These are phyloP conservation scores for Nannoperca obscura DNA, from an alignment of 2,797 vertebrate genomes.

Conservation along the genomic window DNA sequence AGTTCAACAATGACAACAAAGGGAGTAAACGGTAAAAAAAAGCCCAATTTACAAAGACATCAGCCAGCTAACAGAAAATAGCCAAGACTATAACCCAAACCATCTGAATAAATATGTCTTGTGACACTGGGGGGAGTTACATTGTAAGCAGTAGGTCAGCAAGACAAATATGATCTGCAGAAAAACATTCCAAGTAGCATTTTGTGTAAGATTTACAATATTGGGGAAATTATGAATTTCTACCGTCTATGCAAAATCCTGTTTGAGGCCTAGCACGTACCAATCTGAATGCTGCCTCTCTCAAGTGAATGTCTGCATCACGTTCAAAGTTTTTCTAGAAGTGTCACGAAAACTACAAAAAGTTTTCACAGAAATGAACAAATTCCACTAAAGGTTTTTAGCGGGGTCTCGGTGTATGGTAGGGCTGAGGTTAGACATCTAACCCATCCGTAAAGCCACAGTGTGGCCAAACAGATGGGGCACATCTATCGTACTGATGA, in stretches of 20 bases:
- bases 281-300: neutral
- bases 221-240: neutral
- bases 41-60: constrained; percentile 27
- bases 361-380: constrained; percentile 9
- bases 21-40: neutral
- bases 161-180: constrained; percentile 41
- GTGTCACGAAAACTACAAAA: constrained; percentile 6
- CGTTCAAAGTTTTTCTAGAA: constrained; percentile 17
- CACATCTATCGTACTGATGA: constrained; percentile 78
- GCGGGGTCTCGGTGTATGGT: constrained; percentile 1
- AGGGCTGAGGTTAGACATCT: constrained; percentile 29
- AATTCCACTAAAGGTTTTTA: constrained; percentile 19
- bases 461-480: constrained; percentile 63
- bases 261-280: neutral
- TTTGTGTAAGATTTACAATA: constrained; percentile 25
- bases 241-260: neutral
- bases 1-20: constrained; percentile 43
- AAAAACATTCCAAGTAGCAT: constrained; percentile 39
- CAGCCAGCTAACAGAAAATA: constrained; percentile 24
- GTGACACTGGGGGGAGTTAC: constrained; percentile 28
- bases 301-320: constrained; percentile 10
- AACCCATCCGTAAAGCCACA: constrained; percentile 52
- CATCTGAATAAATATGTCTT: constrained; percentile 60
- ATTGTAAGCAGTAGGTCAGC: constrained; percentile 23
- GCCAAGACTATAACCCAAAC: constrained; percentile 37